A percentile compares a stretch with the other conserved stretches of the same genome.
Evolutionary conservation across 2,888 invertebrate genomes (phyloP).

Genomic region (Eulithis testata): DNA sequence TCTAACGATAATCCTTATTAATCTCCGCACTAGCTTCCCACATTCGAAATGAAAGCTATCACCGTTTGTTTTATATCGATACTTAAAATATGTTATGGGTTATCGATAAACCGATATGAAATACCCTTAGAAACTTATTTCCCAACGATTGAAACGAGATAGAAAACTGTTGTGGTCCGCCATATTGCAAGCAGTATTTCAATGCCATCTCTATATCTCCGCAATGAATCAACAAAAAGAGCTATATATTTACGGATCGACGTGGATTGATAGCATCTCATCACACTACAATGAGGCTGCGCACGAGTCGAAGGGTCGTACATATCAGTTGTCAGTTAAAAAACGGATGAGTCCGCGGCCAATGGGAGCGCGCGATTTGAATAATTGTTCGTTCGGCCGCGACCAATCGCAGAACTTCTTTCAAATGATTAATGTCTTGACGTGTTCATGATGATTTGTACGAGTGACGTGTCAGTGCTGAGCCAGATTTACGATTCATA

Average conservation of each 20-base stretch:
- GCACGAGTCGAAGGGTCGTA: constrained; percentile 81
- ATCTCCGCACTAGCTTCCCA: constrained; percentile 21
- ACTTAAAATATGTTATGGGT: constrained; percentile 23
- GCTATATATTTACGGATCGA: constrained; percentile 56
- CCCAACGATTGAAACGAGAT: constrained; percentile 26
- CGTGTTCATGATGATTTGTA: constrained; percentile 82
- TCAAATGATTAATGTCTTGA: constrained; percentile 78
- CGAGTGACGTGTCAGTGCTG: constrained; percentile 62
- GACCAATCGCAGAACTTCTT: constrained; percentile 76
- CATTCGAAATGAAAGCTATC: constrained; percentile 20
- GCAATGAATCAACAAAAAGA: constrained; percentile 49
- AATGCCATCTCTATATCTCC: constrained; percentile 44
- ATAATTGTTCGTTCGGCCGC: constrained; percentile 79
- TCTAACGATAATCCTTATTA: constrained; percentile 5
- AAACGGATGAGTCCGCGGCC: constrained; percentile 66
- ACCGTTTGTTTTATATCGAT: constrained; percentile 20
- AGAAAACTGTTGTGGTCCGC: constrained; percentile 37
- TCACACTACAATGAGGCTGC: constrained; percentile 67
- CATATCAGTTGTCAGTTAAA: constrained; percentile 80
- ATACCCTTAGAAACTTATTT: constrained; percentile 26
- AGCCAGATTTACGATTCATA: constrained; percentile 67
- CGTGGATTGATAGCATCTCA: constrained; percentile 51
- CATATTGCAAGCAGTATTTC: constrained; percentile 45
- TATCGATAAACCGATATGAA: constrained; percentile 30
- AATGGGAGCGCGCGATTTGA: constrained; percentile 75